A percentile compares a stretch with the other conserved stretches of the same genome.
These are phyloP conservation scores for Coreius guichenoti DNA, from an alignment of 2,797 vertebrate genomes.

Conservation along the genomic window DNA sequence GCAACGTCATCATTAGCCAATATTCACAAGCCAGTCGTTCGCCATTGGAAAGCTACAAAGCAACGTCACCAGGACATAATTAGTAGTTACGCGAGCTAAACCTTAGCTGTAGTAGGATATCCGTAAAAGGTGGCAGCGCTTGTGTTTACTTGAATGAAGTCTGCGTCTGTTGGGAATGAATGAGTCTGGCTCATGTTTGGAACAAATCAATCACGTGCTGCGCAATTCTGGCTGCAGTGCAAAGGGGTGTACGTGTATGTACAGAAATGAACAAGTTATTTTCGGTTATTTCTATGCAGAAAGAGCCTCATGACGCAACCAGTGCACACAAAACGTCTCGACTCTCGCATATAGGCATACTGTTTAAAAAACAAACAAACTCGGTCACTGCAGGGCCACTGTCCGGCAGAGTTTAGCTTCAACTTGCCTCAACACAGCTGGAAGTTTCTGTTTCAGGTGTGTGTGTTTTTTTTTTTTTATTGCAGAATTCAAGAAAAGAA, in stretches of 20 bases:
- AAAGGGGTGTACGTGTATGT: not conserved
- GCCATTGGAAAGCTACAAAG: not conserved
- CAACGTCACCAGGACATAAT: slow-evolving; percentile 1
- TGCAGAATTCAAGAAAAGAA: not conserved
- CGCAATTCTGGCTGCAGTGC: slow-evolving; percentile 31
- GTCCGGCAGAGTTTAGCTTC: too few species aligned
- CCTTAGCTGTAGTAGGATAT: not conserved
- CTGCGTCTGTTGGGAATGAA: not conserved
- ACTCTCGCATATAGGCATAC: not conserved
- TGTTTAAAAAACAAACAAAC: not conserved
- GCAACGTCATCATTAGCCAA: not conserved
- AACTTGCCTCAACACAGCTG: too few species aligned
- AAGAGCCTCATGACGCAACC: not conserved
- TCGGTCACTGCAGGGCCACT: too few species aligned
- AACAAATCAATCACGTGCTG: not conserved
- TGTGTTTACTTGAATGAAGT: not conserved
- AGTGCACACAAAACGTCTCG: not conserved
- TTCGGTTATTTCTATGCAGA: not conserved
- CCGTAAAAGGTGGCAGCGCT: too few species aligned
- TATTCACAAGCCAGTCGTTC: not conserved
- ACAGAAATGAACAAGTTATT: not conserved
- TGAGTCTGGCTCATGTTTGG: not conserved
- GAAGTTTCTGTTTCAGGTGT: too few species aligned
- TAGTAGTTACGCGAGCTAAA: not conserved
- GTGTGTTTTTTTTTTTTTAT: not conserved